phyloP scores from a whole-genome alignment of 2,888 invertebrate genomes.

The Nemotelus pantherinus region DNA sequence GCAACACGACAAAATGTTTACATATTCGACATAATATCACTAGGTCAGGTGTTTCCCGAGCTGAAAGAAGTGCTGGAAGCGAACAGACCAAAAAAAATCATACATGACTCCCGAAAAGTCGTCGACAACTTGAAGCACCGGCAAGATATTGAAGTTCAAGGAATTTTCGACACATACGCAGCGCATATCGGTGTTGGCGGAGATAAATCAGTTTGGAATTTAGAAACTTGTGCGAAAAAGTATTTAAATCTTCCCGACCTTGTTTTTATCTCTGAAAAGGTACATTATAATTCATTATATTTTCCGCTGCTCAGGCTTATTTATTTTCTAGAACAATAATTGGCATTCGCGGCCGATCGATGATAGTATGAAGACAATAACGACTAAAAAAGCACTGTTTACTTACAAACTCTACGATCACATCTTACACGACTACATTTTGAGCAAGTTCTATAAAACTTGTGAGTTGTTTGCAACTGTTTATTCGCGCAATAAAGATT shows the following conservation, averaged over 20 bases:
- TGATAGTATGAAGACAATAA: conserved; percentile 45
- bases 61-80: conserved; percentile 54
- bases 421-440: conserved; percentile 56
- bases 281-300: not conserved
- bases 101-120: conserved; percentile 55
- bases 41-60: conserved; percentile 56
- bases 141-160: conserved; percentile 53
- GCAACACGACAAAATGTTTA: conserved; percentile 54
- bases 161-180: conserved; percentile 57
- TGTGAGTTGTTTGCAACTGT: conserved; percentile 54
- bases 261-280: conserved; percentile 51
- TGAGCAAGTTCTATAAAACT: conserved; percentile 55
- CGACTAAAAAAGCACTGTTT: conserved; percentile 55
- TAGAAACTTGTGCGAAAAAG: conserved; percentile 52
- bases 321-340: conserved; percentile 17
- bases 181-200: conserved; percentile 54
- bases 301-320: not conserved
- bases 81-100: conserved; percentile 54
- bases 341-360: conserved; percentile 53
- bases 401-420: conserved; percentile 56
- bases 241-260: conserved; percentile 53
- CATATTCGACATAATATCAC: conserved; percentile 56
- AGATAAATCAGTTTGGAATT: conserved; percentile 49
- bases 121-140: conserved; percentile 56
- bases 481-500: conserved; percentile 53